Evolutionary conservation across 2,113 vertebrate genomes (phyloP), one percentile per base, ranked within the genome.

Genomic region (Dicentrarchus labrax): DNA sequence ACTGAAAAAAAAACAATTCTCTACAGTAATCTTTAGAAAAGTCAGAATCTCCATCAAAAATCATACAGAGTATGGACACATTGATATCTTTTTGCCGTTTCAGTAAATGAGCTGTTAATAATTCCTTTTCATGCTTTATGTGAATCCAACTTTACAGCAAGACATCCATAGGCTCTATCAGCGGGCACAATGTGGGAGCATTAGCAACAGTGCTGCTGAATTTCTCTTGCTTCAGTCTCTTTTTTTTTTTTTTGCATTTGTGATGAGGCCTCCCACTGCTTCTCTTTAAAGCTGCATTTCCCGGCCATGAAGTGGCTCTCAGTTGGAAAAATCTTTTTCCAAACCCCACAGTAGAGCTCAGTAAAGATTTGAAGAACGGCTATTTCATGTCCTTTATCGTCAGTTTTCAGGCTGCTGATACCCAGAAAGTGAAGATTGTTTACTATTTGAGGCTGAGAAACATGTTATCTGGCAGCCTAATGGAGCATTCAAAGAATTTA

Each of bases 311-410:
- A 81, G 86, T 71, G 53, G 2, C 53, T 89, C 79, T 86, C 88
- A 56, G 83, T 38, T 65, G 47, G 72, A 81, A 68, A 65, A 76
- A 22, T 73, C 36, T 59, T 68, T 83, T 77, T 21, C 61, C 24
- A 72, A 66, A 30, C 30, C 51, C 65, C 50, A 17, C 61, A 70
- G 62, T 12, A 61, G 66, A 86, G 77, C 79, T 43, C 74, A 61
- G 72, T 39, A 38, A 70, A 71, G 78, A 88, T 82, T 67, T 81
- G 66, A 89, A 82, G 56, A 67, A 79, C 50, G 10, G 47, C 78
- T 71, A 85, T 84, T 86, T 86, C 48, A 76, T 84, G 87, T 86
- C 51, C 62, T 90, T 91, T 82, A 89, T 91, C 71, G 56, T 54
- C 61, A 11, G 12, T 77, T 88, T 66, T 87, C 86, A 89, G 86